phyloP scores from a whole-genome alignment of 2,113 vertebrate species.

The Daboia siamensis region DNA sequence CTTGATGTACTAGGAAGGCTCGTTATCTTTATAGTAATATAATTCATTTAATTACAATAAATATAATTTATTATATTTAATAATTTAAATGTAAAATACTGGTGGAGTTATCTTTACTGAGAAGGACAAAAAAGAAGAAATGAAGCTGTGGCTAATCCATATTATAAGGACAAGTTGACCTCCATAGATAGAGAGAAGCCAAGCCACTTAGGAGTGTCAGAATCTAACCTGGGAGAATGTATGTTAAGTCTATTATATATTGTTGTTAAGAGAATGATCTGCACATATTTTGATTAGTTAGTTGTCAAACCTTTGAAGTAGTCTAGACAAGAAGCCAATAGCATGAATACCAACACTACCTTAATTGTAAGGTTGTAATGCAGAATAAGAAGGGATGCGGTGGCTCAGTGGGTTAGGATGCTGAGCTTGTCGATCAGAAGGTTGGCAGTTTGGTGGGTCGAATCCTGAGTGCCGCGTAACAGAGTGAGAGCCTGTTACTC shows the following conservation, averaged over 20 bases:
- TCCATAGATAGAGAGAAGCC: background rate
- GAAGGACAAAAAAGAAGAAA: background rate
- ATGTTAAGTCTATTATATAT: background rate
- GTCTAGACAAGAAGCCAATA: background rate
- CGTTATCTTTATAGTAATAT: background rate
- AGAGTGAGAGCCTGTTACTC: too few species aligned
- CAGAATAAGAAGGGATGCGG: background rate
- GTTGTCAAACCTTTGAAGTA: background rate
- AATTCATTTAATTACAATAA: background rate
- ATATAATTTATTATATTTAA: background rate
- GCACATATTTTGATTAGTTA: background rate
- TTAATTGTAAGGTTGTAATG: background rate
- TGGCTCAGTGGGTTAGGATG: too few species aligned
- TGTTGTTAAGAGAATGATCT: background rate
- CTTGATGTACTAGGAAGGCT: background rate
- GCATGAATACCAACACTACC: background rate
- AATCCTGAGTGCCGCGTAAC: too few species aligned
- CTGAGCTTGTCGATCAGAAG: too few species aligned
- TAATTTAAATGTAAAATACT: background rate
- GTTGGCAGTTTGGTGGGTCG: too few species aligned
- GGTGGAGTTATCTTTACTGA: background rate
- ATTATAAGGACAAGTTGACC: background rate
- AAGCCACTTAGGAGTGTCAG: background rate
- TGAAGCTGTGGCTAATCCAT: background rate
- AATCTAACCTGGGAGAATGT: background rate